A percentile compares a stretch with the other conserved stretches of the same genome.
Conservation (phyloP, 2,888 invertebrate species). For the Stenolophus ochropezus region DNA sequence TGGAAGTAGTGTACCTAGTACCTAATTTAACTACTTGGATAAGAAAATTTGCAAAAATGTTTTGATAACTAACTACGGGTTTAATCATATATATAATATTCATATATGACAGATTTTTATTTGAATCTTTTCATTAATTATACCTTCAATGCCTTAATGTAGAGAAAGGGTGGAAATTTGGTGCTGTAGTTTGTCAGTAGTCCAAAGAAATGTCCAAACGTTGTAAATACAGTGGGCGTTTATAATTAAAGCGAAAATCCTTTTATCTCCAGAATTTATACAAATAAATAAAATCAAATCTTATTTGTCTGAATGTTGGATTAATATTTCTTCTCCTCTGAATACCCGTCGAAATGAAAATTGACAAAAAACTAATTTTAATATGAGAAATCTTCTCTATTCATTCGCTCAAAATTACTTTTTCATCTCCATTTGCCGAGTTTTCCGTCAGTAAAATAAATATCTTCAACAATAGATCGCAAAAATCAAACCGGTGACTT, state of each 20-base stretch:
- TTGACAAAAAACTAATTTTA: conserved; percentile 5
- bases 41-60: too few relatives aligned
- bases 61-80: too few relatives aligned
- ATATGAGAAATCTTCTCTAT: conserved; percentile 23
- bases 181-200: background rate
- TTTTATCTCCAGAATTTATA: background rate
- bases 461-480: conserved; percentile 8
- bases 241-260: background rate
- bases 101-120: too few relatives aligned
- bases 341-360: background rate
- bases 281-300: background rate
- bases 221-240: background rate
- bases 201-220: background rate
- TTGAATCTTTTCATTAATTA: too few relatives aligned
- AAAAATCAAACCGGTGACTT: conserved; percentile 20
- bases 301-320: background rate
- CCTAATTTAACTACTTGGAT: too few relatives aligned
- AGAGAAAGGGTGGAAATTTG: too few relatives aligned
- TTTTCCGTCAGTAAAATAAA: conserved; percentile 13
- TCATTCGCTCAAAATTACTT: conserved; percentile 8
- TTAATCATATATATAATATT: too few relatives aligned
- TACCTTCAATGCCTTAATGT: background rate
- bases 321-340: background rate
- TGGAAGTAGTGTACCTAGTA: too few relatives aligned
- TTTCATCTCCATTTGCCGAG: background rate